Conservation (phyloP, 2,888 invertebrate genomes). For the Heliconius aoede region DNA sequence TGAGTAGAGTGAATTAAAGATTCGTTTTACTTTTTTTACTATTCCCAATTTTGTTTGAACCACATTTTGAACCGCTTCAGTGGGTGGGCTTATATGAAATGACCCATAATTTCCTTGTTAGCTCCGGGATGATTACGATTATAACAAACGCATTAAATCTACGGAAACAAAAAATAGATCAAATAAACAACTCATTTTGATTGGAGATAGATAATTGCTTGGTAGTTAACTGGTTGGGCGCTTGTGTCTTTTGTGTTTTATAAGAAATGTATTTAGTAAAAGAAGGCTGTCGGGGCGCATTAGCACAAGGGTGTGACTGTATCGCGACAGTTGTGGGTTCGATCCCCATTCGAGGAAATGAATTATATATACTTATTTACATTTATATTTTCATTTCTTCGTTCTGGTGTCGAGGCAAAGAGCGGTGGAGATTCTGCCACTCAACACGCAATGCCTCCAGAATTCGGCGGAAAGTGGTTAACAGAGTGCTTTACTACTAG, state of each 20-base stretch:
- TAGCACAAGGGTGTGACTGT: no score
- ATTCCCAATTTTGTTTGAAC: slow-evolving; percentile 71
- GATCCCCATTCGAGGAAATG: no score
- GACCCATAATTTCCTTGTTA: slow-evolving; percentile 80
- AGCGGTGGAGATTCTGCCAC: no score
- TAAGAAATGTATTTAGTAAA: slow-evolving; percentile 2
- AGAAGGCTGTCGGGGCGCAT: no score
- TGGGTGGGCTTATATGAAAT: slow-evolving; percentile 79
- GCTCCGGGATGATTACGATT: slow-evolving; percentile 63
- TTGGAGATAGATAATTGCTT: slow-evolving; percentile 35
- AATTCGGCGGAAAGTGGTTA: no score
- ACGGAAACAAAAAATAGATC: slow-evolving; percentile 53
- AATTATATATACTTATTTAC: no score
- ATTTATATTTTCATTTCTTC: no score
- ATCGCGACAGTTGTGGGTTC: no score
- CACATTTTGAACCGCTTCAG: slow-evolving; percentile 68
- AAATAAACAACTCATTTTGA: slow-evolving; percentile 50
- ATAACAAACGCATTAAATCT: slow-evolving; percentile 70
- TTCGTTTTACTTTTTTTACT: slow-evolving; percentile 26
- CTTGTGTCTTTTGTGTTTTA: slow-evolving; percentile 5
- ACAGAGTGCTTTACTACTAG: no score
- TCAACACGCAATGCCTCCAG: no score
- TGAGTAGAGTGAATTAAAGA: slow-evolving; percentile 47
- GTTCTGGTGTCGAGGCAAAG: no score
- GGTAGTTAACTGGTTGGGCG: slow-evolving; percentile 1